Evolutionary conservation across 2,113 vertebrate genomes (phyloP), one percentile per base, ranked within the genome.

Genomic region (Bubo scandiacus): DNA sequence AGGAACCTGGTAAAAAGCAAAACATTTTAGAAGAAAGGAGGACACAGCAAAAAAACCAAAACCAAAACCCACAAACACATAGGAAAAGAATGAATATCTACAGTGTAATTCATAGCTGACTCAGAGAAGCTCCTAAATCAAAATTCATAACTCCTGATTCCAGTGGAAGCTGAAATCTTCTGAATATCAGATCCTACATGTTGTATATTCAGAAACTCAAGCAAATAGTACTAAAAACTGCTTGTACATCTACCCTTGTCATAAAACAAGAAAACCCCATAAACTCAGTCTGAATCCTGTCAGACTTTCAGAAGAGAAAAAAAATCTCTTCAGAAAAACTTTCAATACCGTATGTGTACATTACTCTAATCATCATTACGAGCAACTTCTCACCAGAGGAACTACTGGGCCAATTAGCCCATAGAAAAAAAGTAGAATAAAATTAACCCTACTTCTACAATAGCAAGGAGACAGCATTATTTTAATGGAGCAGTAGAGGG

Each of bases 401-500:
- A n/a, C 12, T 11, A 58, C 6, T 0, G 0, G 23, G 19, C 12
- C 59, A 67, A n/a, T 19, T 25, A 67, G 15, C 5, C 67, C 52
- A 15, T 0, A 43, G 23, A 8, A 29, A 43, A 47, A 7, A 43
- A 12, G 17, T 3, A 80, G 12, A 78, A 70, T 12, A 57, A 78
- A 83, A 42, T 12, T 4, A 52, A 34, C 20, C 38, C 2, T 2
- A n/a, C 11, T 62, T 79, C 68, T 42, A 3, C 2, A 14, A 45
- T 0, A 77, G 74, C 47, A 65, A 75, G 88, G 73, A 84, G 61
- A 85, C 68, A 95, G 96, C 95, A 96, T 66, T 97, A 91, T 96
- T 95, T 92, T 47, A 86, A 42, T 0, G 20, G 81, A 94, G 91
- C 96, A 95, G 92, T 54, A 96, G 96, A 97, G 95, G 95, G 96